Conservation (phyloP, 2,797 vertebrate genomes). For the Melanitta fusca region DNA sequence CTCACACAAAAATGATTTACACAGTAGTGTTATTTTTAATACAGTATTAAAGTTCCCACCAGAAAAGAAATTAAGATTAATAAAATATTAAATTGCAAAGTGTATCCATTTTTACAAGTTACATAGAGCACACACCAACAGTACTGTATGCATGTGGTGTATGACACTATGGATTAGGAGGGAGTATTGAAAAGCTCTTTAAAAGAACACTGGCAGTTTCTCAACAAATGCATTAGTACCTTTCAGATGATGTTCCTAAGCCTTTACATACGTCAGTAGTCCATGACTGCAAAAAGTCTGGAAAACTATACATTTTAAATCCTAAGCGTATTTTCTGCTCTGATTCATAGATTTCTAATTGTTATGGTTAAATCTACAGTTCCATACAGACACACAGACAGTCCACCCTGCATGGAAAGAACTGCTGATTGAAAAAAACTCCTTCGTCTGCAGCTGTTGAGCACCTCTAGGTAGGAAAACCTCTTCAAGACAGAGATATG, state of each 20-base stretch:
- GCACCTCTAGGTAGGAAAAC: not conserved
- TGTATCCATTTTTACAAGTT: not conserved
- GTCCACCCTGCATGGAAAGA: not conserved
- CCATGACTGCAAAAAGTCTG: not conserved
- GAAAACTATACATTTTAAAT: not conserved
- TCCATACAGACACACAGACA: not conserved
- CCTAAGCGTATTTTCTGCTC: not conserved
- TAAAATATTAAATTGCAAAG: not conserved
- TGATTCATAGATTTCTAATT: not conserved
- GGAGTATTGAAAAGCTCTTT: not conserved
- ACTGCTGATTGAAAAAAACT: not conserved
- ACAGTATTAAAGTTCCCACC: not conserved
- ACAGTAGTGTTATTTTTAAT: not conserved
- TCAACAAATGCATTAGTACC: not conserved
- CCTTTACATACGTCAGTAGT: not conserved
- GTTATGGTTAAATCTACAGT: not conserved
- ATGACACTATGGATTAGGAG: not conserved
- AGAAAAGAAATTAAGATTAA: not conserved
- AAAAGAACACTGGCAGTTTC: not conserved
- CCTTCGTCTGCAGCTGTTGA: not conserved
- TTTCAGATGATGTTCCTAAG: not conserved
- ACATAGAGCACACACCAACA: rapidly evolving
- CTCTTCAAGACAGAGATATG: not conserved
- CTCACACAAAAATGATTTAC: not conserved
- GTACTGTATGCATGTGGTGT: not conserved